Evolutionary conservation across 2,888 invertebrate species (phyloP), one percentile per base, ranked within the genome.

Genomic region (Pemphredon lugubris): DNA sequence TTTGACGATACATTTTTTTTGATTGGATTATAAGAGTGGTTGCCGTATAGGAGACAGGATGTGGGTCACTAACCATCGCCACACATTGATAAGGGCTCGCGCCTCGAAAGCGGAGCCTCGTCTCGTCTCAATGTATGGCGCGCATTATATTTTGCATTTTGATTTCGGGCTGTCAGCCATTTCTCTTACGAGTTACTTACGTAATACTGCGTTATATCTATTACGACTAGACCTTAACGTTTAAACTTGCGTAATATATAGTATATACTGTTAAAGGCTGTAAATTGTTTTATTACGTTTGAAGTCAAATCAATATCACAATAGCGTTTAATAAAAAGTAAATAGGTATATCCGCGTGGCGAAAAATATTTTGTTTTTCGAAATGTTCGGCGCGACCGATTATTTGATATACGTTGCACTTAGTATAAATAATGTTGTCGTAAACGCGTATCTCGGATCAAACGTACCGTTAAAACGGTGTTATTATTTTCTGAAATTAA

Each of bases 91-190:
- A 82, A 77, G 72, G 77, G 70, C 65, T 73, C 83, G 48, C 57
- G 53, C 16, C 37, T 14, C n/a, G 2, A 57, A 21, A 63, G 42
- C 60, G 69, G 55, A 32, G 51, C 57, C 42, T 64, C 21, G 23
- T 44, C 16, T 73, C 72, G 50, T 69, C 63, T 73, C 73, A 74
- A 73, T 76, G 75, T 70, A 40, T 57, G 64, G 72, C 72, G 74
- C 60, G 75, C 68, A 59, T 72, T 78, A 78, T 75, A 81, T 75
- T 68, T 84, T 75, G 73, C 70, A 82, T 86, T 86, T 86, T 85
- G 86, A 86, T 87, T 86, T 84, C 79, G 83, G 84, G 83, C 84
- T 81, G 79, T 82, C 82, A 85, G 85, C 86, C 86, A 85, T 85
- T 83, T 81, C 60, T 54, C 65, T 75, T 77, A 73, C 9, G 42